Percentiles rank a stretch among this genome's conserved stretches.
phyloP scores from a whole-genome alignment of 1,140 invertebrate species.

The Bombus ignitus region DNA sequence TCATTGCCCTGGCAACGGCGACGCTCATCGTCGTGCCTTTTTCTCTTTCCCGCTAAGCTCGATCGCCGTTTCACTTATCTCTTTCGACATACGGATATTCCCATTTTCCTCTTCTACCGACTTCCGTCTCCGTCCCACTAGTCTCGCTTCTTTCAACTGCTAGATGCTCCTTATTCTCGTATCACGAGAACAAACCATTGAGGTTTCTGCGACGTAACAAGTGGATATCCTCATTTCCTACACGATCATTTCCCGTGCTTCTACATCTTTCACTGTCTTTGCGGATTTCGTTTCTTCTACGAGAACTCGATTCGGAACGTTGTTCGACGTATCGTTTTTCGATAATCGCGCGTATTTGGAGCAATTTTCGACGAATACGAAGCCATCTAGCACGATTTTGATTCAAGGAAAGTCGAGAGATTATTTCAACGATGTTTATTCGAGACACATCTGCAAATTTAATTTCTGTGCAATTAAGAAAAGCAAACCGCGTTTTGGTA shows the following conservation, averaged over 20 bases:
- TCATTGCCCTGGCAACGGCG: conserved; percentile 79
- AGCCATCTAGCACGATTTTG: background rate
- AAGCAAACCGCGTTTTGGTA: background rate
- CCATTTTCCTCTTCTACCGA: conserved; percentile 38
- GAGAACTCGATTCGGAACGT: background rate
- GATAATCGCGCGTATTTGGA: background rate
- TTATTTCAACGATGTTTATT: background rate
- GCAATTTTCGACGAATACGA: background rate
- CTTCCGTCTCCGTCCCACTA: conserved; percentile 43
- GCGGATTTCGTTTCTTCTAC: background rate
- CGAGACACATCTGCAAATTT: background rate
- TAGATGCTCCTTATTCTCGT: conserved; percentile 34
- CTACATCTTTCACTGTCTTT: conserved; percentile 10
- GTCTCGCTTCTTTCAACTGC: conserved; percentile 26
- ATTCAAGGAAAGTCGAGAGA: background rate
- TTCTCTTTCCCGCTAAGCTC: conserved; percentile 53
- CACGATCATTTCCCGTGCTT: conserved; percentile 44
- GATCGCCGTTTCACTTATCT: conserved; percentile 61
- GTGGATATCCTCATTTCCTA: conserved; percentile 74
- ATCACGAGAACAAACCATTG: conserved; percentile 35
- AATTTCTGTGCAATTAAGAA: background rate
- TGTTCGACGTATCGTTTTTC: conserved; percentile 20
- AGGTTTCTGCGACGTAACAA: conserved; percentile 70
- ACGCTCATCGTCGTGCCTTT: conserved; percentile 57
- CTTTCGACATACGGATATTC: conserved; percentile 57